phyloP scores from a whole-genome alignment of 2,888 invertebrate genomes.

The Trichogramma dendrolimi region DNA sequence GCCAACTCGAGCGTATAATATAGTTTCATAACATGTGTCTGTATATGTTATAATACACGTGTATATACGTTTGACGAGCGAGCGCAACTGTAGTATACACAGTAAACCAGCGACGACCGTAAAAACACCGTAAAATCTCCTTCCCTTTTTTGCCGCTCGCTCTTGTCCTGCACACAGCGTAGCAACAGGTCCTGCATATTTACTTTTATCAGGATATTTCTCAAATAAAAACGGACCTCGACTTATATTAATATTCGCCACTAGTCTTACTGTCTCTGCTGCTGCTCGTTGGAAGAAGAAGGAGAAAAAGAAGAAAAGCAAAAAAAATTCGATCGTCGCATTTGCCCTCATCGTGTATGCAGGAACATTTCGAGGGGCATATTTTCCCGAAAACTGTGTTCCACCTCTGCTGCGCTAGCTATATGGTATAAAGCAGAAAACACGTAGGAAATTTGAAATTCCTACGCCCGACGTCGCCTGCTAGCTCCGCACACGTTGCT shows the following conservation, averaged over 20 bases:
- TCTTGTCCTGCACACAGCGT: slow-evolving; percentile 29
- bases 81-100: slow-evolving; percentile 22
- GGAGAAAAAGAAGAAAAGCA: neutral
- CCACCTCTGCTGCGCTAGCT: slow-evolving; percentile 26
- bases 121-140: slow-evolving; percentile 52
- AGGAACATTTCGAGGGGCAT: neutral
- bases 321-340: neutral
- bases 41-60: no score
- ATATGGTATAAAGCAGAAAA: neutral
- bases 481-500: no score
- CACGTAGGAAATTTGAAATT: neutral
- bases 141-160: no score
- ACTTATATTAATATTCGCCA: neutral
- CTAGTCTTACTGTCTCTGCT: neutral
- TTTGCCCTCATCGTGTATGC: no score
- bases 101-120: slow-evolving; percentile 46
- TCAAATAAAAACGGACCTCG: neutral
- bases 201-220: slow-evolving; percentile 16
- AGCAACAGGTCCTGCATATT: slow-evolving; percentile 52
- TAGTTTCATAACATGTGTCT: no score
- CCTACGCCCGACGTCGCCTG: no score
- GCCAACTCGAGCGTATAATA: no score
- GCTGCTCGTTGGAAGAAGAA: neutral
- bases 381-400: slow-evolving; percentile 35
- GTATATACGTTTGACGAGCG: neutral